Percentiles rank a stretch among this genome's conserved stretches.
phyloP scores from a whole-genome alignment of 2,797 vertebrate genomes.

The Amblyraja radiata region DNA sequence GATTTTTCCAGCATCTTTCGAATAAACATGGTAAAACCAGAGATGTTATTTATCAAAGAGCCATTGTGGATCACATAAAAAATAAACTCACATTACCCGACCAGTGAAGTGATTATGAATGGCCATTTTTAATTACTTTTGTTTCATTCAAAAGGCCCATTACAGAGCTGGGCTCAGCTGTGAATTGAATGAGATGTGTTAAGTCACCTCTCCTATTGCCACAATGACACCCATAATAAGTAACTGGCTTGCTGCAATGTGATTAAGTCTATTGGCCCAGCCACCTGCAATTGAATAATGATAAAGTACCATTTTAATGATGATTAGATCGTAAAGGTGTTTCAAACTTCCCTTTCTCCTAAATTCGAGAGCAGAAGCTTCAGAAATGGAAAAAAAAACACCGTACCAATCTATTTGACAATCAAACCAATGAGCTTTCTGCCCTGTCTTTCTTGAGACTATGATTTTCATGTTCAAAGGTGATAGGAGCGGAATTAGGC shows the following conservation, averaged over 20 bases:
- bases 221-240: not conserved
- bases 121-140: not conserved
- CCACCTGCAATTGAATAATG: not conserved
- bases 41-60: not conserved
- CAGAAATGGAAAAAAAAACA: not conserved
- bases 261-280: not conserved
- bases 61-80: not conserved
- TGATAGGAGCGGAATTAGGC: too few species aligned
- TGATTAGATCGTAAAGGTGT: not conserved
- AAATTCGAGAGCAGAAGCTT: not conserved
- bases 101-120: not conserved
- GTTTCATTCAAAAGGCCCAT: not conserved
- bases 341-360: not conserved
- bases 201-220: not conserved
- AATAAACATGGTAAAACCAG: not conserved
- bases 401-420: not conserved
- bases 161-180: not conserved
- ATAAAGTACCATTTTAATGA: not conserved
- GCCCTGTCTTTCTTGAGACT: not conserved
- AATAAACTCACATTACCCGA: not conserved
- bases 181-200: not conserved
- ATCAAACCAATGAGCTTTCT: not conserved
- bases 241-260: too few species aligned
- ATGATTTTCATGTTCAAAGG: too few species aligned
- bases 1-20: too few species aligned